These are phyloP conservation scores for Himalopsyche tibetana DNA, from an alignment of 2,888 invertebrate genomes.

Conservation along the genomic window DNA sequence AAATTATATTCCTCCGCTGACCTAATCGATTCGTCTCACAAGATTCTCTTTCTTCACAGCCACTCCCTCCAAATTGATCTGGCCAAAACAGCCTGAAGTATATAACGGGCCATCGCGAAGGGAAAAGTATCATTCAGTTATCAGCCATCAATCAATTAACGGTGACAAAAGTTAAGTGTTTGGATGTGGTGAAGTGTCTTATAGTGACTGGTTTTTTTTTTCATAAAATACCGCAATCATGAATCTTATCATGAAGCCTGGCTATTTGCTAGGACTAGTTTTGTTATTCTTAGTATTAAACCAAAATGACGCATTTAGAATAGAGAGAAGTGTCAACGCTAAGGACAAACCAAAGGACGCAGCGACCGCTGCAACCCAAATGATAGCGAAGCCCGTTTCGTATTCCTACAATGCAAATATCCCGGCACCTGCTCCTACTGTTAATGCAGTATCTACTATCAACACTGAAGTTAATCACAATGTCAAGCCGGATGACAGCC, in stretches of 20 bases:
- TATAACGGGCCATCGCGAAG: conserved; percentile 49
- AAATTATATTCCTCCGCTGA: background rate
- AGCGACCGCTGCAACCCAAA: conserved; percentile 2
- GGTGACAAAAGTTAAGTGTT: background rate
- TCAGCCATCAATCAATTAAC: conserved; percentile 24
- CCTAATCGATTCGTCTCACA: conserved; percentile 58
- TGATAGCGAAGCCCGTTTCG: conserved; percentile 50
- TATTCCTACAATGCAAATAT: conserved; percentile 51
- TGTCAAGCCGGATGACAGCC: conserved; percentile 24
- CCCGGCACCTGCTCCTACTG: background rate
- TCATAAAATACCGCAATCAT: background rate
- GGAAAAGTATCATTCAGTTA: conserved; percentile 56
- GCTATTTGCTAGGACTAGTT: conserved; percentile 47
- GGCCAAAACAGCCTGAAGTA: conserved; percentile 34
- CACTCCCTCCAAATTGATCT: background rate
- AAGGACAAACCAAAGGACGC: background rate
- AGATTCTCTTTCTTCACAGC: conserved; percentile 25
- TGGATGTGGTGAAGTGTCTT: conserved; percentile 49
- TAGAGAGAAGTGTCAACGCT: conserved; percentile 45
- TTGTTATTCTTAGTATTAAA: conserved; percentile 29
- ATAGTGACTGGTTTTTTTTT: conserved; percentile 13
- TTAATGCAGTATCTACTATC: background rate
- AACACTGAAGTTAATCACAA: background rate
- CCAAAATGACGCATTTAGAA: conserved; percentile 6
- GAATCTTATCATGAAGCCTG: conserved; percentile 44